Evolutionary conservation across 2,113 vertebrate species (phyloP), one percentile per base, ranked within the genome.

Genomic region (Syngnathus typhle): DNA sequence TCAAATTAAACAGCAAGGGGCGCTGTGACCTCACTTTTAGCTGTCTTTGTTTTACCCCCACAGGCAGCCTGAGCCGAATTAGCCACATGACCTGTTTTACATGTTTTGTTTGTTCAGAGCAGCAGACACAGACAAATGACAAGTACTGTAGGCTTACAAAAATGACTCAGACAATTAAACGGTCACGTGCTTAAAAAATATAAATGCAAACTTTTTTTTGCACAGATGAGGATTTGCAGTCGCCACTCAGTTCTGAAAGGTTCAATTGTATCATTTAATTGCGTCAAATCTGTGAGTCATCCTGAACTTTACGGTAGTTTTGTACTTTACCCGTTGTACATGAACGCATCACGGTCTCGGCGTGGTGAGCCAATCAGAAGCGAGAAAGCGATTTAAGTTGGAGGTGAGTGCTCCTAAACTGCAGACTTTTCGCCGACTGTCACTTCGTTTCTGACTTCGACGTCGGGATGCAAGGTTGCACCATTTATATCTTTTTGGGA

Each of bases 371-470:
- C 86, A 88, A 88, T 88, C 79, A 81, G 64, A 72, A 44, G 51
- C 68, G 44, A 83, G 79, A 51, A 67, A 39, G 71, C 78, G 56
- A 80, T 85, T 89, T 74, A 71, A 87, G 83, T 89, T 88, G 71
- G 74, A 68, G 80, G 74, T 27, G 59, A 68, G 27, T 32, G 27
- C 18, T 18, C 2, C 59, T 6, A 61, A 68, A 19, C 23, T 56
- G 38, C 27, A 16, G 27, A 7, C 27, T 36, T 58, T 32, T 16
- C 27, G 23, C 23, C 6, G 55, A 5, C 46, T 46, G 21, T 37
- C 43, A 8, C 54, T 23, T 60, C 36, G 36, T 15, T 38, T 9
- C 19, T 18, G 27, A 11, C 18, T 41, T 44, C 12, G n/a, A 44
- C 60, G 41, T 62, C 60, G 27, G 27, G 27, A 2, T 32, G 27